Evolutionary conservation across 2,888 invertebrate species (phyloP), one percentile per base, ranked within the genome.

Genomic region (Eristalinus aeneus): DNA sequence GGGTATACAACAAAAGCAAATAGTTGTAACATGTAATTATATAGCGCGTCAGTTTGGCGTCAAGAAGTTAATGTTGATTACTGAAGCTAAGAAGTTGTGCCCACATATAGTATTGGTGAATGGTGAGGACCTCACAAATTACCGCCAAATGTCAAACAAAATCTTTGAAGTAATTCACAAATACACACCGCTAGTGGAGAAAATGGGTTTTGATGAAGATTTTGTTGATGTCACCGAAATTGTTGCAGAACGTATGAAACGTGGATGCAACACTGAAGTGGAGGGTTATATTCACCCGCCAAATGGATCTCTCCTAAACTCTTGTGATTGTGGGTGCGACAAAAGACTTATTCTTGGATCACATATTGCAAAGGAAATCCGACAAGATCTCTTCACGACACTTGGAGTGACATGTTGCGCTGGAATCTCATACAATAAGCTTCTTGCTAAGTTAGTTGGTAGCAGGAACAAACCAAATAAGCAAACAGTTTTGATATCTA

Each of bases 1-100:
- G 87, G 97, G 97, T 71, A 94, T 97, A 46, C 96, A 97, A 91
- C 97, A 97, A 92, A 97, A 97, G 91, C 96, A 95, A 91, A 94
- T 96, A 79, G 95, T 97, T 9, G 97, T 97, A 60, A 97, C 97
- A 9, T 96, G 96, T 90, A 97, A 97, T 92, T 97, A 97, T 91
- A 93, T 95, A 86, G 97, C 97, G 6, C 93, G 97, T 87, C 94
- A 95, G 88, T 94, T 93, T 89, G 97, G 97, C 23, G 94, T 97
- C 68, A 94, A 94, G 88, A 97, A 97, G 92, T 95, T 96, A 89
- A 97, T 97, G 96, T 93, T 94, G 3, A 93, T 97, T 10, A 92
- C 94, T n/a, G 97, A 97, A 88, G 97, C 97, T 0, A 92, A 94
- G 88, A 94, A 94, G 89, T 90, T 95, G 64, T 97, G 97, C 90